Evolutionary conservation across 2,113 vertebrate species (phyloP).

Genomic region (Oryzias curvinotus): DNA sequence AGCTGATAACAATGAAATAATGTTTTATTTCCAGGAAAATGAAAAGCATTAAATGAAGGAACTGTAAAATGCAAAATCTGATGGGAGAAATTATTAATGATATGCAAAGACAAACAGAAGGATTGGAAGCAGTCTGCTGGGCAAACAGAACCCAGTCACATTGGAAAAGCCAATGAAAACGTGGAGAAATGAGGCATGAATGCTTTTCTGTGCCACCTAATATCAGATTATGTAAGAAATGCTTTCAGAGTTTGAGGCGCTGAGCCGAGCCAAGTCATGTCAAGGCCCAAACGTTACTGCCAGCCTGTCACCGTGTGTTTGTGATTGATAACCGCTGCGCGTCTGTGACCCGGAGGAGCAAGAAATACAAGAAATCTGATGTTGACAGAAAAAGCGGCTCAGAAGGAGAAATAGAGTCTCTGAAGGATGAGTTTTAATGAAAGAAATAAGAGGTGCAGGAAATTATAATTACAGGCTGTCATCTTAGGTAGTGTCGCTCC

Average conservation of each 20-base stretch:
- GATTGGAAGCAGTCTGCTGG: constrained; percentile 36
- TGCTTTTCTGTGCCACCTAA: constrained; percentile 77
- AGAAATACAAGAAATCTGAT: constrained; percentile 41
- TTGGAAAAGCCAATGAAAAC: constrained; percentile 76
- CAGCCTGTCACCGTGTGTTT: constrained; percentile 49
- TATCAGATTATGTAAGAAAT: constrained; percentile 73
- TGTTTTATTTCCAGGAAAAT: constrained; percentile 1
- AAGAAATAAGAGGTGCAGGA: too few relatives aligned
- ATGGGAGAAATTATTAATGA: constrained; percentile 65
- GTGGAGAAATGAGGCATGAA: constrained; percentile 69
- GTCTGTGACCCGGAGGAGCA: constrained; percentile 52
- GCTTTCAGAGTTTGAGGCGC: constrained; percentile 66
- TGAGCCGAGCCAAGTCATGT: constrained; percentile 69
- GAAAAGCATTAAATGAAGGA: constrained; percentile 19
- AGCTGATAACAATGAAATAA: too few relatives aligned
- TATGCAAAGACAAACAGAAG: constrained; percentile 70
- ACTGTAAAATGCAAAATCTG: constrained; percentile 53
- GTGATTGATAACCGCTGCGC: constrained; percentile 77
- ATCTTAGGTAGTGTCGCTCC: too few relatives aligned
- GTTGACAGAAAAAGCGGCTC: constrained; percentile 13
- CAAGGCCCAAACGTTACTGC: constrained; percentile 67
- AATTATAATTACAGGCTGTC: too few relatives aligned
- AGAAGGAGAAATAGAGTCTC: too few relatives aligned
- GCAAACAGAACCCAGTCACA: constrained; percentile 67
- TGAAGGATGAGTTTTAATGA: too few relatives aligned